Base-by-base conservation (phyloP, 2,888 invertebrate genomes). In the Drosophila rubida region DNA sequence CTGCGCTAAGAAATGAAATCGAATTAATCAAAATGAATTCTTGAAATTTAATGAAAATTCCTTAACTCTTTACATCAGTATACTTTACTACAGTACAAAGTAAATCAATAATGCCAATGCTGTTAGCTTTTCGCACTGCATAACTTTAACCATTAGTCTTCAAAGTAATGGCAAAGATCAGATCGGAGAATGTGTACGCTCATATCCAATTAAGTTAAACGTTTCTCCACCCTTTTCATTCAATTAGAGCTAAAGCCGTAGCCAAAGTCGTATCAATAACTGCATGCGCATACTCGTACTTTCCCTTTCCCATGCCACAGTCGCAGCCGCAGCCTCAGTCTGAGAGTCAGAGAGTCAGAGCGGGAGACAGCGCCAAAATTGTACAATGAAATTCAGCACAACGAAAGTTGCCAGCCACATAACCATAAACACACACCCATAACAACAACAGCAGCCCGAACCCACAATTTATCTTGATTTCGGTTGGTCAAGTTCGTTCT, bases 331-430 rank as follows among this genome's bases (percentile, higher is more conserved):
- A 41, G 22, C 22, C 19, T 1, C 1, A 19, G 19, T 19, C 19
- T 2, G 19, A 32, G 16, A 48, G 22, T 11, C 13, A 45, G 13
- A 22, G 22, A 0, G 32, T n/a, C 49, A 23, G 7, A 30, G 19
- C 16, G 23, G 41, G 49, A 57, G 53, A 45, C 49, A 46, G 32
- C 57, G 63, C 68, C 66, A 62, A 68, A 77, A 66, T 63, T 76
- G 66, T 85, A 85, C 86, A 82, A 85, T 81, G 77, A 85, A 86
- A 86, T 82, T 79, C 86, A 70, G 88, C 86, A 80, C 88, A 85
- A 86, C 77, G 85, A 88, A 85, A 85, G 88, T 88, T 80, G 69
- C 23, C 63, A 42, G 45, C 58, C 42, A 48, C 44, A 69, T 35
- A 54, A 49, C 23, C 42, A 61, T 37, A 61, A 35, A 50, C 69